Evolutionary conservation across 2,888 invertebrate genomes (phyloP), one percentile per base, ranked within the genome.

Genomic region (Drosophila greeni): DNA sequence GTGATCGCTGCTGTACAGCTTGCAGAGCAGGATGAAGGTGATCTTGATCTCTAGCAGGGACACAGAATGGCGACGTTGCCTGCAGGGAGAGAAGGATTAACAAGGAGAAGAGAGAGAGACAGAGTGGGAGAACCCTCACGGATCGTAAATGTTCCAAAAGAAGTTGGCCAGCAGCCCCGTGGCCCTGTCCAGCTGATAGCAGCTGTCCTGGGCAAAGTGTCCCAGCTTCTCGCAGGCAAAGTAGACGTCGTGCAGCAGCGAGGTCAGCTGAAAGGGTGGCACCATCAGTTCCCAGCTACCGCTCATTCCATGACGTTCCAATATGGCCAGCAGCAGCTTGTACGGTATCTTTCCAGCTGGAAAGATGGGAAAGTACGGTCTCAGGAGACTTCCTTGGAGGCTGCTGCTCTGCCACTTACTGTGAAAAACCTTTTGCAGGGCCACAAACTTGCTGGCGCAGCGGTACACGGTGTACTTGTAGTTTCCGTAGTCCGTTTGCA

Each of bases 71-170:
- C 80, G 77, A 0, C 88, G 82, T 37, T 87, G 83, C 0, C 89
- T 39, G 20, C 20, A 5, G 12, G 3, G 0, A 20, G 1, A 20
- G 16, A 11, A 3, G 3, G 23, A 2, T 23, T 8, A 20, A 5
- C 3, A 18, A 16, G 7, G 11, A 1, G 5, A 3, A 6, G 6
- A 12, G 4, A 23, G 1, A 7, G 2, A 3, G n/a, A 12, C 20
- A 3, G 16, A 2, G 11, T 14, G 16, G 6, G 8, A 1, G 14
- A 1, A 36, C 20, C 34, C 86, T 69, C 80, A 89, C 87, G 88
- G 87, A 81, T 89, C 89, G 70, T 86, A 89, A 43, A 88, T 75
- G 48, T 87, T 87, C 89, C 88, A 89, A 61, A 89, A 86, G 65
- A 89, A 88, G 66, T 88, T 88, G 3, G 86, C 72, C 34, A 89